Evolutionary conservation across 2,797 vertebrate genomes (phyloP).

Genomic region (Luscinia megarhynchos): DNA sequence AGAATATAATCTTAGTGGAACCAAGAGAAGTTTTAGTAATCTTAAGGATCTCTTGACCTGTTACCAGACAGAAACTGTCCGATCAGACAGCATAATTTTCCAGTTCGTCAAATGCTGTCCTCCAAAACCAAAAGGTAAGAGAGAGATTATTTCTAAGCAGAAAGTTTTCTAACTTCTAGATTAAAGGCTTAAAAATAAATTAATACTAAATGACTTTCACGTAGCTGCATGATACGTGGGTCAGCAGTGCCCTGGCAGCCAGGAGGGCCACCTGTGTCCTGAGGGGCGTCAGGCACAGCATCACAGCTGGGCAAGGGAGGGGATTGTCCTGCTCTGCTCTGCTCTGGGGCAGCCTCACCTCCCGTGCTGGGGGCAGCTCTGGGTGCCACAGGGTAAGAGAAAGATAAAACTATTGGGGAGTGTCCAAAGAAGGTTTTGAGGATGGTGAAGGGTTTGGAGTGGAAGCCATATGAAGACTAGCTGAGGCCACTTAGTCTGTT

Average conservation of each 20-base stretch:
- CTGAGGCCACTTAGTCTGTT: neutral
- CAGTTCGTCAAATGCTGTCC: slow-evolving; percentile 94
- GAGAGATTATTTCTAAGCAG: neutral
- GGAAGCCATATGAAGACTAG: accelerated
- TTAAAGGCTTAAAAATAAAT: neutral
- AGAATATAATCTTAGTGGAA: slow-evolving; percentile 90
- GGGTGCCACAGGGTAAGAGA: neutral
- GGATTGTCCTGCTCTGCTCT: neutral
- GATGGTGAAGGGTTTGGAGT: neutral
- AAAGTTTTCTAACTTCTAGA: neutral
- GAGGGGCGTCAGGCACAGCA: neutral
- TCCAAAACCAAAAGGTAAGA: slow-evolving; percentile 89
- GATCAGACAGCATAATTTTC: slow-evolving; percentile 93
- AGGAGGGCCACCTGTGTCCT: accelerated
- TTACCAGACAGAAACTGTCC: slow-evolving; percentile 97
- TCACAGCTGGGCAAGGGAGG: accelerated
- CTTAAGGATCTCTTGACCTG: slow-evolving; percentile 92
- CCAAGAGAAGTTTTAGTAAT: slow-evolving; percentile 88
- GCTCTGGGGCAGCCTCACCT: accelerated
- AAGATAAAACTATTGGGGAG: neutral
- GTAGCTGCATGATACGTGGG: neutral
- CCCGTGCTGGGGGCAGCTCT: accelerated
- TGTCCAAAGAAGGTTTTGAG: neutral
- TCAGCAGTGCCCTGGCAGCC: neutral
- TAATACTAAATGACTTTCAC: neutral